Conservation (phyloP, 2,797 vertebrate genomes). For the Anniella stebbinsi region DNA sequence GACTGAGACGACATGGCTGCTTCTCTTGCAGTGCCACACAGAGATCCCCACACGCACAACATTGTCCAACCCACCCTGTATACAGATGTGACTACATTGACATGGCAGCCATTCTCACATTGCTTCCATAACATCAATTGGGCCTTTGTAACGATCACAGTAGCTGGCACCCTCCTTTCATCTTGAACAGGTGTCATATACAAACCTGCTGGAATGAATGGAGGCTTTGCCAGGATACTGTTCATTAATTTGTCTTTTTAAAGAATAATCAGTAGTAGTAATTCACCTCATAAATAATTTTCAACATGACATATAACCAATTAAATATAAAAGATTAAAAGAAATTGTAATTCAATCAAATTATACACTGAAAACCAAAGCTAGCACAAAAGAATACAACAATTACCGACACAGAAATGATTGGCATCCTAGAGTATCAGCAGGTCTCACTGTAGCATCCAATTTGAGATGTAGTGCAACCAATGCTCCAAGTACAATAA, state of each 20-base stretch:
- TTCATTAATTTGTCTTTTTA: background rate
- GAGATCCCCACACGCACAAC: background rate
- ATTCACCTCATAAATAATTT: background rate
- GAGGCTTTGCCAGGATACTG: background rate
- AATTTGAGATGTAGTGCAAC: rapidly evolving
- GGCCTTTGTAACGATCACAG: background rate
- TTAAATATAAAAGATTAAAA: background rate
- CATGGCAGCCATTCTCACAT: background rate
- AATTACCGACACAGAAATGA: background rate
- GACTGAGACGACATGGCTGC: background rate
- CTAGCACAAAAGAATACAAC: background rate
- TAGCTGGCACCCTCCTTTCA: background rate
- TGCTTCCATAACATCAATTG: background rate
- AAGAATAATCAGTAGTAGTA: background rate
- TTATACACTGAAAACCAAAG: background rate
- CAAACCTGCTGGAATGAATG: background rate
- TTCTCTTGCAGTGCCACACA: background rate
- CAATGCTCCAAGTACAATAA: slow-evolving; percentile 29
- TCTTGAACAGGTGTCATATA: background rate
- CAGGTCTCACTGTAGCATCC: background rate
- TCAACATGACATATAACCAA: background rate
- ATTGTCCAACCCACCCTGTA: background rate
- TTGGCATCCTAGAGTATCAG: background rate
- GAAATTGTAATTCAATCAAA: background rate
- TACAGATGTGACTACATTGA: background rate